Conservation (phyloP, 2,888 invertebrate genomes). For the Cephonodes hylas region DNA sequence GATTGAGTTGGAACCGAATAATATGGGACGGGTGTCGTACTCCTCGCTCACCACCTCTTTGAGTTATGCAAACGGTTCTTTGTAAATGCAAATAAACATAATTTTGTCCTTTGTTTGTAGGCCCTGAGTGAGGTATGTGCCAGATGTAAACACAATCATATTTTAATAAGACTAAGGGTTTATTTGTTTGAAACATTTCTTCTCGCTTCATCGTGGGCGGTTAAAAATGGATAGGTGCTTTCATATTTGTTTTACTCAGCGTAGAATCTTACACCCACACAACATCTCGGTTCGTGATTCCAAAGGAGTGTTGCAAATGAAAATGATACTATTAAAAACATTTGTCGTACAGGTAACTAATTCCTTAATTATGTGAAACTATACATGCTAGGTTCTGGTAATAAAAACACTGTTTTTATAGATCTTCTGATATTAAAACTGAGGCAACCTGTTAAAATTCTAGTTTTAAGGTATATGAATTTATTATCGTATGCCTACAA, state of each 20-base stretch:
- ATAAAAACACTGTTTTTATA: too few relatives aligned
- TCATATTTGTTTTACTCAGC: too few relatives aligned
- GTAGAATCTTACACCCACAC: not conserved
- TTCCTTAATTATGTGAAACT: too few relatives aligned
- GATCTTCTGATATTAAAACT: too few relatives aligned
- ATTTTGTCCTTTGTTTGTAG: conserved; percentile 12
- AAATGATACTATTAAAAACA: too few relatives aligned
- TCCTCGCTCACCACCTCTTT: not conserved
- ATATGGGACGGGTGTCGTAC: not conserved
- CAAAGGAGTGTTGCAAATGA: not conserved
- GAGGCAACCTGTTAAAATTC: too few relatives aligned
- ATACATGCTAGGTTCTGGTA: too few relatives aligned
- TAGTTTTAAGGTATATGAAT: too few relatives aligned
- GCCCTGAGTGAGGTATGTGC: not conserved
- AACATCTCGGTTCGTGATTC: not conserved
- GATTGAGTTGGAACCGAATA: not conserved
- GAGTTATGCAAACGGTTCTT: conserved; percentile 13
- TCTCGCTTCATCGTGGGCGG: not conserved
- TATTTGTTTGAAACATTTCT: not conserved
- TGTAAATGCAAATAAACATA: conserved; percentile 21
- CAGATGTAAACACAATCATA: not conserved
- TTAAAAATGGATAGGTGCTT: not conserved
- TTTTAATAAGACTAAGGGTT: not conserved
- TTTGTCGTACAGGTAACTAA: too few relatives aligned
- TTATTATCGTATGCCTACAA: too few relatives aligned